These are phyloP conservation scores for Drosophila subpulchrella DNA, from an alignment of 1,140 invertebrate genomes.

Conservation along the genomic window DNA sequence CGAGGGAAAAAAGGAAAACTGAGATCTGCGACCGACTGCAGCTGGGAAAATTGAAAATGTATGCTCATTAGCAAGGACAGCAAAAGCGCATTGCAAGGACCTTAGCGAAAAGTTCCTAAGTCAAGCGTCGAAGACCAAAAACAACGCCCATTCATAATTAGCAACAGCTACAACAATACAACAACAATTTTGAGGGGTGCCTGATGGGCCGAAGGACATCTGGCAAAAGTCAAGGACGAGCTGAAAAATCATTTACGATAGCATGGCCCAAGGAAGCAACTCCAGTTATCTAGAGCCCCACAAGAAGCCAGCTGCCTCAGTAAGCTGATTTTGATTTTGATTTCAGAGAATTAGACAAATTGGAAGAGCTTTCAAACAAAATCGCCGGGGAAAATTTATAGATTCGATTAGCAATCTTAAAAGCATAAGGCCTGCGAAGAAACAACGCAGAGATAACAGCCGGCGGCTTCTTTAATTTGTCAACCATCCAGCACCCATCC, in stretches of 20 bases:
- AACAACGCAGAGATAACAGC: conserved; percentile 31
- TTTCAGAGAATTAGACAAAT: conserved; percentile 45
- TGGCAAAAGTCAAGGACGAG: conserved; percentile 62
- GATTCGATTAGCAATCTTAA: conserved; percentile 73
- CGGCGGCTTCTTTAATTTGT: conserved; percentile 59
- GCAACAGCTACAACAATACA: conserved; percentile 14
- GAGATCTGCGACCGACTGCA: conserved; percentile 7
- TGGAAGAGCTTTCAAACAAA: conserved; percentile 59
- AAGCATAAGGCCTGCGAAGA: conserved; percentile 16
- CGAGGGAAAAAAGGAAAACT: conserved; percentile 6
- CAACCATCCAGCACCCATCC: conserved; percentile 32
- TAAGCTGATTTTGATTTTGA: conserved; percentile 50
- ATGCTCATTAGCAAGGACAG: conserved; percentile 59
- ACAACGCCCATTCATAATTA: conserved; percentile 31
- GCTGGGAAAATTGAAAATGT: conserved; percentile 62
- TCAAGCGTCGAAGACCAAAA: conserved; percentile 38
- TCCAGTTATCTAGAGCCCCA: conserved; percentile 45
- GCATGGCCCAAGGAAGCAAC: conserved; percentile 54
- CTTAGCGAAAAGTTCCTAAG: conserved; percentile 70
- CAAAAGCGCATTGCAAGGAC: conserved; percentile 74
- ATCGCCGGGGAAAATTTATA: conserved; percentile 69
- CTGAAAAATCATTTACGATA: conserved; percentile 37
- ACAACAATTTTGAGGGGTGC: not conserved
- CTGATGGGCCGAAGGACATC: conserved; percentile 31
- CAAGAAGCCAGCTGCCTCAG: conserved; percentile 47